Evolutionary conservation across 2,113 vertebrate species (phyloP).

Genomic region (Ochotona curzoniae): DNA sequence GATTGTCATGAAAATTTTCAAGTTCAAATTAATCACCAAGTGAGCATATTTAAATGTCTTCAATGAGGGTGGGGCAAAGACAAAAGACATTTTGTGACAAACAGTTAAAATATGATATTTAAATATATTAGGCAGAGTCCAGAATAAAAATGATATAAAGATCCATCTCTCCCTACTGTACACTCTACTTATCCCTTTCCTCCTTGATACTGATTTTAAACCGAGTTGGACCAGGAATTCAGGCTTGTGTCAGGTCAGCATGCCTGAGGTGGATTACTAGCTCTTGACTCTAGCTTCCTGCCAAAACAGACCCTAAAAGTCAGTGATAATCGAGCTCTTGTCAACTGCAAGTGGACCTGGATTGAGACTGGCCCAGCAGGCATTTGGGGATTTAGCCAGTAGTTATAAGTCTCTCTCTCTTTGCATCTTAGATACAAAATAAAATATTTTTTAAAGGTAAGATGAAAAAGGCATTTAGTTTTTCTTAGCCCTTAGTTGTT

Average conservation of each 20-base stretch:
- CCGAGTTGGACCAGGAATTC: background rate
- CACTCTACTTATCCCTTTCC: background rate
- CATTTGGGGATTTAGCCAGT: too few species aligned
- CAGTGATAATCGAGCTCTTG: too few species aligned
- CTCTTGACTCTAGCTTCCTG: too few species aligned
- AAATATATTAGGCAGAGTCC: background rate
- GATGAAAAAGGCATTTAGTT: accelerated
- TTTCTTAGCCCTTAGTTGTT: background rate
- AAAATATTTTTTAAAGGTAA: background rate
- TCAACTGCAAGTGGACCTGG: too few species aligned
- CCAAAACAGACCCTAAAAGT: too few species aligned
- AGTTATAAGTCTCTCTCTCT: too few species aligned
- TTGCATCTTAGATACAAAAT: too few species aligned
- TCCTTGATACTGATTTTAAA: background rate
- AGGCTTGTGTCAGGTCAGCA: background rate
- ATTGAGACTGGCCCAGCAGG: too few species aligned
- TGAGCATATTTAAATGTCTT: background rate
- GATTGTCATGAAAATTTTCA: background rate
- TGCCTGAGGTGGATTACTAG: too few species aligned
- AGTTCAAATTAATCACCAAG: background rate
- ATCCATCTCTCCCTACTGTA: background rate
- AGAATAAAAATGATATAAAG: background rate
- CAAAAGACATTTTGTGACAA: background rate
- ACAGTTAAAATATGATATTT: background rate
- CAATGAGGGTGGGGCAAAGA: background rate